These are phyloP conservation scores for Machimus atricapillus DNA, from an alignment of 2,888 invertebrate genomes.

Conservation along the genomic window DNA sequence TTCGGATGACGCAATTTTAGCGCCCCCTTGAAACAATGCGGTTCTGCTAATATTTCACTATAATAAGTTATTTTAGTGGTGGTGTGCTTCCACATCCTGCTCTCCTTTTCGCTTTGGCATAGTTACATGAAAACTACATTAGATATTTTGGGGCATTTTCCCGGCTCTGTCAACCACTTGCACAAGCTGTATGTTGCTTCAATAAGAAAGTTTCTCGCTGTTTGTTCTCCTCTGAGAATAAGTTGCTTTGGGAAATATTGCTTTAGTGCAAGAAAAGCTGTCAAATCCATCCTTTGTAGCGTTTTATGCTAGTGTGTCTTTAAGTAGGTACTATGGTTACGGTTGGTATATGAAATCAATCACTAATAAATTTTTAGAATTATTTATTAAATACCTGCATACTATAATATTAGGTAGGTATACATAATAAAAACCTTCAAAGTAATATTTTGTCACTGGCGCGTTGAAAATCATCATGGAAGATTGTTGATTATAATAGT, in stretches of 20 bases:
- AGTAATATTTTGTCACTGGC: too few relatives aligned
- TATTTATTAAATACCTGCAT: too few relatives aligned
- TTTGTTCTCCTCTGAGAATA: background rate
- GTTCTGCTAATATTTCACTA: background rate
- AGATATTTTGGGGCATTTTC: slow-evolving; percentile 8
- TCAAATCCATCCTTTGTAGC: background rate
- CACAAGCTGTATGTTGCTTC: background rate
- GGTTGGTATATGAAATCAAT: background rate
- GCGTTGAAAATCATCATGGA: too few relatives aligned
- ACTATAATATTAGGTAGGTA: too few relatives aligned
- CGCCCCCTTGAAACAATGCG: background rate
- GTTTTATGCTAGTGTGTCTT: background rate
- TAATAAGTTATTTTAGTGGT: slow-evolving; percentile 1
- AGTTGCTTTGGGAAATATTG: background rate
- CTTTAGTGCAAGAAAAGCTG: background rate
- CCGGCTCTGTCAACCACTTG: background rate
- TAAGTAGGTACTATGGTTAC: background rate
- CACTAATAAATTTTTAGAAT: too few relatives aligned
- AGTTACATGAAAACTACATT: slow-evolving; percentile 47
- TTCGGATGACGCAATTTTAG: background rate
- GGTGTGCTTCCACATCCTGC: slow-evolving; percentile 8
- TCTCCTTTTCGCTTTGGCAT: slow-evolving; percentile 12
- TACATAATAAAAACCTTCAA: too few relatives aligned
- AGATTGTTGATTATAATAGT: too few relatives aligned
- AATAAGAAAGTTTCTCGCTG: slow-evolving; percentile 2